These are phyloP conservation scores for Micrasema minimum DNA, from an alignment of 1,140 invertebrate genomes.

Conservation along the genomic window DNA sequence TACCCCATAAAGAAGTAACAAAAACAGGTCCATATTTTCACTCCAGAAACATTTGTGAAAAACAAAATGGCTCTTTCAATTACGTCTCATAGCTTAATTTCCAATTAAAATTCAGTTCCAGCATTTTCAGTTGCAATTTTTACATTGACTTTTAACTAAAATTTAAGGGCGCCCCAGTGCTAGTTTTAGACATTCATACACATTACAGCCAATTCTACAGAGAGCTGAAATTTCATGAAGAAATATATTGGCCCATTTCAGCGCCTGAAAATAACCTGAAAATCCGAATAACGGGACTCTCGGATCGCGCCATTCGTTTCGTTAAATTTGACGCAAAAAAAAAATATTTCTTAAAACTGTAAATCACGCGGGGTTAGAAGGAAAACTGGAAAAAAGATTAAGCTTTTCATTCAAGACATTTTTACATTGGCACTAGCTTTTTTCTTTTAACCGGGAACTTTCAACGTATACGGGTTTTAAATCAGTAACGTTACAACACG, in stretches of 20 bases:
- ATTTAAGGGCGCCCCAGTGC: conserved; percentile 12
- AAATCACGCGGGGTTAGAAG: no score
- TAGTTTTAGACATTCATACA: conserved; percentile 20
- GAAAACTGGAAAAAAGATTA: no score
- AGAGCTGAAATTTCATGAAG: conserved; percentile 22
- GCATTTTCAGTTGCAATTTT: conserved; percentile 13
- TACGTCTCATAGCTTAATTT: neutral
- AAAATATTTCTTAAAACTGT: no score
- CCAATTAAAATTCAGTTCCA: conserved; percentile 11
- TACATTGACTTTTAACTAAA: conserved; percentile 30
- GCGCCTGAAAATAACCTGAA: conserved; percentile 19
- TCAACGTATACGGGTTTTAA: no score
- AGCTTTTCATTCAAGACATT: no score
- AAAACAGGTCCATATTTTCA: no score
- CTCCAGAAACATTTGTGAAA: no score
- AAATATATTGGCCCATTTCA: conserved; percentile 11
- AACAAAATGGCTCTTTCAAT: neutral
- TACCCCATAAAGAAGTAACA: no score
- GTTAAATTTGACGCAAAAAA: no score
- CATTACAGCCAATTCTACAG: conserved; percentile 2
- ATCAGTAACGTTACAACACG: no score
- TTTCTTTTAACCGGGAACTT: no score
- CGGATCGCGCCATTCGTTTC: neutral
- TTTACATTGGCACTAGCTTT: no score
- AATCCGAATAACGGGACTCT: conserved; percentile 14